Evolutionary conservation across 2,113 vertebrate species (phyloP).

Genomic region (Syrrhaptes paradoxus): DNA sequence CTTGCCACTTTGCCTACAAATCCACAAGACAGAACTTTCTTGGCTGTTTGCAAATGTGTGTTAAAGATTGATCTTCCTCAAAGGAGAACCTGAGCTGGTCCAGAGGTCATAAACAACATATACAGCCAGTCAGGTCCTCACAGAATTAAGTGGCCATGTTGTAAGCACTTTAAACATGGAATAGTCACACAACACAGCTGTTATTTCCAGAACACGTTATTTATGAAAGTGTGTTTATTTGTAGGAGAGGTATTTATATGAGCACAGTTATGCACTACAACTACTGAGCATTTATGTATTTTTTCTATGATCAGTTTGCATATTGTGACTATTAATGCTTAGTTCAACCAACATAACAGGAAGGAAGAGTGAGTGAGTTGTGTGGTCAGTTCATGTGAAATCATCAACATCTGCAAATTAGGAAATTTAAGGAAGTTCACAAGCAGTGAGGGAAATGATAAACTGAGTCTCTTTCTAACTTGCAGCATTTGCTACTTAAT

Average conservation of each 20-base stretch:
- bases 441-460: background rate
- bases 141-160: background rate
- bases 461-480: background rate
- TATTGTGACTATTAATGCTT: background rate
- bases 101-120: background rate
- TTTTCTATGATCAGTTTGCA: background rate
- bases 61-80: background rate
- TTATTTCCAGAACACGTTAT: background rate
- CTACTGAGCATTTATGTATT: background rate
- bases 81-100: background rate
- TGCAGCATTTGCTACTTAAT: background rate
- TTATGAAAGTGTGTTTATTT: background rate
- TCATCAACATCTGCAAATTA: background rate
- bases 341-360: background rate
- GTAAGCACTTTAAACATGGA: background rate
- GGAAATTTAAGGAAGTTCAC: slow-evolving; percentile 23
- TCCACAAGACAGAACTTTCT: background rate
- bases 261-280: background rate
- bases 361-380: slow-evolving; percentile 3
- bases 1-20: background rate
- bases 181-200: background rate
- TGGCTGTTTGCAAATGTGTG: background rate
- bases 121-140: background rate
- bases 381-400: background rate
- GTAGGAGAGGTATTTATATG: background rate